phyloP scores from a whole-genome alignment of 2,113 vertebrate species.

The Muscicapa adusta region DNA sequence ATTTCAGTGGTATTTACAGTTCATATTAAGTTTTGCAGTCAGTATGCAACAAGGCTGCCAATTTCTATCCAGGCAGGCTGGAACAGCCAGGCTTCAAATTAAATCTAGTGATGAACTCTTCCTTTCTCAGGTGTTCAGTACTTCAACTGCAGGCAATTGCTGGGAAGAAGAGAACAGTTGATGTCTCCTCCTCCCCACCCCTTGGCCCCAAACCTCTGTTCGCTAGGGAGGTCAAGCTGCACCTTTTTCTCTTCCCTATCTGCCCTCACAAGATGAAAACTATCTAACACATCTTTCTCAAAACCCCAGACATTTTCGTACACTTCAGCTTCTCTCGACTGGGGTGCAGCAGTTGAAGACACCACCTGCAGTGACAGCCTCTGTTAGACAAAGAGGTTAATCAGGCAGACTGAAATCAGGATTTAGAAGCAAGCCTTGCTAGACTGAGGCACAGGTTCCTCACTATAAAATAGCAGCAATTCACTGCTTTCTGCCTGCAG shows the following conservation, averaged over 20 bases:
- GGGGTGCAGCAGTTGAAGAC: background rate
- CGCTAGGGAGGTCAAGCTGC: fast-evolving
- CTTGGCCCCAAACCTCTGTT: background rate
- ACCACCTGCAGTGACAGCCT: fast-evolving
- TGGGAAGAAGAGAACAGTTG: background rate
- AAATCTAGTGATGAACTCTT: background rate
- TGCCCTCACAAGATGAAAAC: background rate
- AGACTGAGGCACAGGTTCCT: background rate
- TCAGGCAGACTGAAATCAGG: background rate
- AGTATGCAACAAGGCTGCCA: background rate
- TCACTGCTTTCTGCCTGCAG: background rate
- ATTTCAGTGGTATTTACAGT: background rate
- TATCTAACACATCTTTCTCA: fast-evolving
- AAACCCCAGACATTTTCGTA: background rate
- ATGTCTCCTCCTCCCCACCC: background rate
- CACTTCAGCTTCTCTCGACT: fast-evolving
- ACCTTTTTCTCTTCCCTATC: background rate
- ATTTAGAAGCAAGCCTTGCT: background rate
- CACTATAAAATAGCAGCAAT: background rate
- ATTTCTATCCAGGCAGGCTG: background rate
- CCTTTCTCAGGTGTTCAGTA: background rate
- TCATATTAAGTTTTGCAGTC: background rate
- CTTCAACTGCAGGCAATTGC: background rate
- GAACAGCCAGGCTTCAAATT: background rate
- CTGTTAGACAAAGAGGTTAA: background rate